phyloP scores from a whole-genome alignment of 92 coral and sea anemone genomes.

The Epizoanthus stellaris region DNA sequence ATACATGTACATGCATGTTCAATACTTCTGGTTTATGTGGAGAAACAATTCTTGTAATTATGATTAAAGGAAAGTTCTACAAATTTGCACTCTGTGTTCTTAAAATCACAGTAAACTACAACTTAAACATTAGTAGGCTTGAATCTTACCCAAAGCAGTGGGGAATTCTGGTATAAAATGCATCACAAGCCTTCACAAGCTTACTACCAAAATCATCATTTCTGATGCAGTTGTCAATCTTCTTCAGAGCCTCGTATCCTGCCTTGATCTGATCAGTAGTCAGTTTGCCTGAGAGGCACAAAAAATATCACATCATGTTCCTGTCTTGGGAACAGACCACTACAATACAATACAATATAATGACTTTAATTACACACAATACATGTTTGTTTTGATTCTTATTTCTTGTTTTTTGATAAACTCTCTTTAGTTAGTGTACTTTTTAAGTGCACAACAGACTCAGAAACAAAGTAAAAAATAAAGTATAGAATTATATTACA shows the following conservation, averaged over 20 bases:
- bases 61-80: neutral
- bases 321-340: neutral
- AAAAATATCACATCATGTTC: too few relatives aligned
- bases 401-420: too few relatives aligned
- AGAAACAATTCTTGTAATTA: too few relatives aligned
- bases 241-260: slow-evolving; percentile 89
- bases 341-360: too few relatives aligned
- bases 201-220: slow-evolving; percentile 82
- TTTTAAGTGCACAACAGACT: too few relatives aligned
- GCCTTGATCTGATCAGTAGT: slow-evolving; percentile 97
- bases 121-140: neutral
- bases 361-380: too few relatives aligned
- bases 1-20: too few relatives aligned
- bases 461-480: too few relatives aligned
- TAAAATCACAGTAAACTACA: neutral
- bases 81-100: neutral
- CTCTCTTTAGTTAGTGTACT: too few relatives aligned
- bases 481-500: too few relatives aligned
- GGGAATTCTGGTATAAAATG: slow-evolving; percentile 94
- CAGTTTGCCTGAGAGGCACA: slow-evolving; percentile 73
- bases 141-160: slow-evolving; percentile 93
- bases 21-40: too few relatives aligned
- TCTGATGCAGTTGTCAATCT: slow-evolving; percentile 85
- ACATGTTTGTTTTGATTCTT: too few relatives aligned
- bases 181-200: slow-evolving; percentile 91